A percentile compares a stretch with the other conserved stretches of the same genome.
Evolutionary conservation across 2,797 vertebrate genomes (phyloP).

Genomic region (Danio albolineatus): DNA sequence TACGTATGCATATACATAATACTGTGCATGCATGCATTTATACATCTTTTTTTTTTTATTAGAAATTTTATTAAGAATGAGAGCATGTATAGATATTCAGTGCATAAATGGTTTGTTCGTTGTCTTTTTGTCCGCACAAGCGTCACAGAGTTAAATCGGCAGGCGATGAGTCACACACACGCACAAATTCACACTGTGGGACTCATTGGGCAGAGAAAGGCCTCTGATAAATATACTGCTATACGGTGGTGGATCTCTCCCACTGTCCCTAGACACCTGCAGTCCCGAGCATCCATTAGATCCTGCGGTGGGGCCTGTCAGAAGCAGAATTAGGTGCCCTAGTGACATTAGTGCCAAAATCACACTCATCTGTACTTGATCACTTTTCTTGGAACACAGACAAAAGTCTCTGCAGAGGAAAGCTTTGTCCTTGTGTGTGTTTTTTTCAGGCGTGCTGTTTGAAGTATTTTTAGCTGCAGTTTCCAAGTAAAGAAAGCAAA

Average conservation of each 20-base stretch:
- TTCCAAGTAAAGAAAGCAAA: neutral
- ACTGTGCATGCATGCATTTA: too few species aligned
- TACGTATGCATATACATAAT: too few species aligned
- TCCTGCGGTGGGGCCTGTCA: conserved; percentile 12
- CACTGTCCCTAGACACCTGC: conserved; percentile 50
- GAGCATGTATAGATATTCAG: neutral
- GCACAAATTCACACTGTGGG: conserved; percentile 63
- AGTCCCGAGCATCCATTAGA: conserved; percentile 54
- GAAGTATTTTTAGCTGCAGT: conserved; percentile 22
- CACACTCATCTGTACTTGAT: conserved; percentile 11
- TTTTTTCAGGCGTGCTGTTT: neutral
- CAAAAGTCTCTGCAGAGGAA: neutral
- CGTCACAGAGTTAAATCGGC: conserved; percentile 73
- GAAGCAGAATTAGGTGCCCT: conserved; percentile 2
- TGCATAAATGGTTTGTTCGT: neutral
- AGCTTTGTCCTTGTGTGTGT: neutral
- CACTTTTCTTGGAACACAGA: conserved; percentile 39
- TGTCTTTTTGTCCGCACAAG: conserved; percentile 53
- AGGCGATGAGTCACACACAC: conserved; percentile 79
- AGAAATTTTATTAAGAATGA: neutral
- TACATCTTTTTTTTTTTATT: too few species aligned
- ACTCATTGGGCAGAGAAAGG: conserved; percentile 53
- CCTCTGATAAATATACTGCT: conserved; percentile 68
- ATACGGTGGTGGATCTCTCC: conserved; percentile 56
- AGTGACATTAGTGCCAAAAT: conserved; percentile 18